Evolutionary conservation across 2,888 invertebrate genomes (phyloP).

Genomic region (Leptinotarsa rubiginosa): DNA sequence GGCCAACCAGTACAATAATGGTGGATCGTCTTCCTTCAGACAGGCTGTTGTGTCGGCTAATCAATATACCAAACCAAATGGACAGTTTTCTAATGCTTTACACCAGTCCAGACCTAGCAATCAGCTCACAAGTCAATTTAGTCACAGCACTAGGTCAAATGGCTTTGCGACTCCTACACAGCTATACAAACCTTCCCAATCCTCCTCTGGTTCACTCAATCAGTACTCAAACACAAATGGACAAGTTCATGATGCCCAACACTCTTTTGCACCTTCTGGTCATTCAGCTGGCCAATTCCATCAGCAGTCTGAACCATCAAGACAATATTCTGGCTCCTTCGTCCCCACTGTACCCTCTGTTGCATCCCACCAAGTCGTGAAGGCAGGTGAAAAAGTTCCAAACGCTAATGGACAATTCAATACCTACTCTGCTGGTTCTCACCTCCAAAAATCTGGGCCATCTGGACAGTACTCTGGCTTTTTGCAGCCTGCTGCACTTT

Average conservation of each 20-base stretch:
- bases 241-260: not conserved
- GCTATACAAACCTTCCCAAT: too few species aligned
- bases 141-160: not conserved
- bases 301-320: not conserved
- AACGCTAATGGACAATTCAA: too few species aligned
- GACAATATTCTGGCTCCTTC: not conserved
- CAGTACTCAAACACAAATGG: not conserved
- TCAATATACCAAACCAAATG: conserved; percentile 21
- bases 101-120: not conserved
- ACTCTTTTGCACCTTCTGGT: conserved; percentile 20
- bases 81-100: not conserved
- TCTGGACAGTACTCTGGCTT: not conserved
- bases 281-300: not conserved
- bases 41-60: not conserved
- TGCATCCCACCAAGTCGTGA: not conserved
- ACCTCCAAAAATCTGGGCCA: too few species aligned
- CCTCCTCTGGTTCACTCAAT: not conserved
- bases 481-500: not conserved
- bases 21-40: not conserved
- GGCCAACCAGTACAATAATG: conserved; percentile 1
- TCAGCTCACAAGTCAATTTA: not conserved
- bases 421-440: too few species aligned
- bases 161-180: not conserved
- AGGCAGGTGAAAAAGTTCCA: too few species aligned
- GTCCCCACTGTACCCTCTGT: not conserved